phyloP scores from a whole-genome alignment of 2,797 vertebrate species.

The Margarornis squamiger region DNA sequence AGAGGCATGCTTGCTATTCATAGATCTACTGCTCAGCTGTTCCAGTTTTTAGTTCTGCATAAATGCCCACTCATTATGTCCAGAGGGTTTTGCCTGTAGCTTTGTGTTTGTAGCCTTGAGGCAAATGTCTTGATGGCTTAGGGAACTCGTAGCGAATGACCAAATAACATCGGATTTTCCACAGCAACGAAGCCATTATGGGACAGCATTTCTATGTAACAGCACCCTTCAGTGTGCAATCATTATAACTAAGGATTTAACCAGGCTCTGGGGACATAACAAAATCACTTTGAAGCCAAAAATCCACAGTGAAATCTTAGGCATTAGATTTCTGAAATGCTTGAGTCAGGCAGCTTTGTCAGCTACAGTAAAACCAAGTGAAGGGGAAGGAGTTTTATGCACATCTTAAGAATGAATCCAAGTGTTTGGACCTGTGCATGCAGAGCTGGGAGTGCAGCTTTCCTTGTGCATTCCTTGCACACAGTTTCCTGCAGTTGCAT shows the following conservation, averaged over 20 bases:
- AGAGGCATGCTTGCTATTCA: slow-evolving; percentile 75
- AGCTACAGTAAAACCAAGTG: slow-evolving; percentile 36
- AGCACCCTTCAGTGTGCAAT: slow-evolving; percentile 74
- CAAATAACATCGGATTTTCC: slow-evolving; percentile 79
- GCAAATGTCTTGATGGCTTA: slow-evolving; percentile 79
- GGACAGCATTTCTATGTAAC: slow-evolving; percentile 74
- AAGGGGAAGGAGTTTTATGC: slow-evolving; percentile 4
- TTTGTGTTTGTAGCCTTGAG: slow-evolving; percentile 78
- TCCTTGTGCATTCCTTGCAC: not conserved
- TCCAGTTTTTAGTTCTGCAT: slow-evolving; percentile 80
- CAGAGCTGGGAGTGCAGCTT: not conserved
- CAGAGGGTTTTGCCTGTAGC: slow-evolving; percentile 79
- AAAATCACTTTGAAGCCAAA: slow-evolving; percentile 70
- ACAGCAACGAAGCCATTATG: slow-evolving; percentile 78
- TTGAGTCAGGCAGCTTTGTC: slow-evolving; percentile 48
- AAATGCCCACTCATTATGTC: slow-evolving; percentile 78
- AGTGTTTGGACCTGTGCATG: not conserved
- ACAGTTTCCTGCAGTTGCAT: not conserved
- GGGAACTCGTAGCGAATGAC: slow-evolving; percentile 71
- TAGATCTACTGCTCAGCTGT: slow-evolving; percentile 78
- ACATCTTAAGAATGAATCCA: slow-evolving; percentile 2
- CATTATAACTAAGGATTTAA: slow-evolving; percentile 73
- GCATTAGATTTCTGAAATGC: slow-evolving; percentile 49
- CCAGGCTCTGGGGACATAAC: slow-evolving; percentile 63
- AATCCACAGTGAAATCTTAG: slow-evolving; percentile 53